A percentile compares a stretch with the other conserved stretches of the same genome.
phyloP scores from a whole-genome alignment of 2,888 invertebrate species.

The Pemphredon lugubris region DNA sequence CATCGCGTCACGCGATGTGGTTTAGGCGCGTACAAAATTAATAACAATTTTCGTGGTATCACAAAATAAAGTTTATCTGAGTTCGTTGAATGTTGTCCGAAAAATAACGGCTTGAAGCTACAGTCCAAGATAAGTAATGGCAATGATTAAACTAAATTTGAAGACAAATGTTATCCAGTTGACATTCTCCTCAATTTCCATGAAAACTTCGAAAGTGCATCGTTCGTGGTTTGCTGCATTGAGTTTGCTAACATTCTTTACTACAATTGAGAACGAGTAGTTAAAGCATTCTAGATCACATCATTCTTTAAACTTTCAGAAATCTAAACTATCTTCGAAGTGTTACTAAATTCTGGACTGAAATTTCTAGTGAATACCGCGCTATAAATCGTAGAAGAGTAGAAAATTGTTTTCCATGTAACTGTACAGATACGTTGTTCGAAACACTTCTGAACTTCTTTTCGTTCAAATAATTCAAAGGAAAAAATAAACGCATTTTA shows the following conservation, averaged over 20 bases:
- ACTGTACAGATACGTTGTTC: slow-evolving; percentile 23
- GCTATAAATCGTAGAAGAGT: slow-evolving; percentile 63
- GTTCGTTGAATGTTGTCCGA: too few species aligned
- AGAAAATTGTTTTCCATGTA: slow-evolving; percentile 52
- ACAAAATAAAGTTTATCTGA: too few species aligned
- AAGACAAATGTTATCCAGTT: not conserved
- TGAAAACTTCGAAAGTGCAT: too few species aligned
- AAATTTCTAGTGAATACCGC: slow-evolving; percentile 26
- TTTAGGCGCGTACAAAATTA: not conserved
- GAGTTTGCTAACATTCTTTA: too few species aligned
- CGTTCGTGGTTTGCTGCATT: too few species aligned
- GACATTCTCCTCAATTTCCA: too few species aligned
- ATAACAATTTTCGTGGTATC: not conserved
- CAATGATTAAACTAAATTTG: too few species aligned
- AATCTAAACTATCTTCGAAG: not conserved
- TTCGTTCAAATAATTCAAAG: slow-evolving; percentile 38
- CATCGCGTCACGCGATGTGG: not conserved
- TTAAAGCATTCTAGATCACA: too few species aligned
- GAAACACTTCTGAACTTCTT: slow-evolving; percentile 31
- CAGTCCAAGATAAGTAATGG: too few species aligned
- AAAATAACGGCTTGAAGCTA: too few species aligned
- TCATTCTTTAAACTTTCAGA: not conserved
- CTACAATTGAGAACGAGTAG: not conserved
- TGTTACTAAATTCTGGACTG: too few species aligned
- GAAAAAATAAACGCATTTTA: slow-evolving; percentile 45